Percentiles rank a stretch among this genome's conserved stretches.
phyloP scores from a whole-genome alignment of 2,888 invertebrate genomes.

The Cenopis cana region DNA sequence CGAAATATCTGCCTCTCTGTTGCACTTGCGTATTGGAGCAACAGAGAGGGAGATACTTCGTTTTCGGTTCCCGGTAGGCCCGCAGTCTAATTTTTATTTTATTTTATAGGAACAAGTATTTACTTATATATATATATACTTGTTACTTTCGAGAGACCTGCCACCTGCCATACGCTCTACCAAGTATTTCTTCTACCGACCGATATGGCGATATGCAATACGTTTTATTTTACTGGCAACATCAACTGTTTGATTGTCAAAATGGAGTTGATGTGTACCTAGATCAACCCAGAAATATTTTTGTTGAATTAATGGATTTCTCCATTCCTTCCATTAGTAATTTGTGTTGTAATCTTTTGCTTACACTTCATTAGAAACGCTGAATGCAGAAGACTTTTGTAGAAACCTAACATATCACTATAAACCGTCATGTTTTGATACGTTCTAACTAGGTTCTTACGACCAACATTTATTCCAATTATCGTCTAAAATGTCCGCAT shows the following conservation, averaged over 20 bases:
- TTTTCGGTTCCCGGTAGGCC: too few relatives aligned
- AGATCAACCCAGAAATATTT: constrained; percentile 24
- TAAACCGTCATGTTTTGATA: constrained; percentile 36
- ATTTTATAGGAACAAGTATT: constrained; percentile 11
- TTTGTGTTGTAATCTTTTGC: constrained; percentile 20
- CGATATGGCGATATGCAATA: background rate
- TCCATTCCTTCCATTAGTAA: background rate
- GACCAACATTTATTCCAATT: constrained; percentile 23
- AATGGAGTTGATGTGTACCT: constrained; percentile 38
- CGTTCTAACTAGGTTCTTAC: background rate
- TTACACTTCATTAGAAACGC: background rate
- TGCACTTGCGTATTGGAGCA: too few relatives aligned
- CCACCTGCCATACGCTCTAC: background rate
- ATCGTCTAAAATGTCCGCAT: constrained; percentile 61
- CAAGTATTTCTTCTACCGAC: background rate
- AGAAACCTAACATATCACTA: constrained; percentile 7
- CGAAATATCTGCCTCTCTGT: too few relatives aligned
- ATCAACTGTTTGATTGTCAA: constrained; percentile 25
- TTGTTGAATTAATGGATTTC: constrained; percentile 37
- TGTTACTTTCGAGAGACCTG: background rate
- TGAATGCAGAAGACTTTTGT: background rate
- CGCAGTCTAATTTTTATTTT: too few relatives aligned
- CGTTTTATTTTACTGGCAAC: constrained; percentile 32
- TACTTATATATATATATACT: too few relatives aligned
- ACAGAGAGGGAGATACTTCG: too few relatives aligned